A percentile compares a stretch with the other conserved stretches of the same genome.
Conservation (phyloP, 2,113 vertebrate genomes). For the Salvelinus namaycush region DNA sequence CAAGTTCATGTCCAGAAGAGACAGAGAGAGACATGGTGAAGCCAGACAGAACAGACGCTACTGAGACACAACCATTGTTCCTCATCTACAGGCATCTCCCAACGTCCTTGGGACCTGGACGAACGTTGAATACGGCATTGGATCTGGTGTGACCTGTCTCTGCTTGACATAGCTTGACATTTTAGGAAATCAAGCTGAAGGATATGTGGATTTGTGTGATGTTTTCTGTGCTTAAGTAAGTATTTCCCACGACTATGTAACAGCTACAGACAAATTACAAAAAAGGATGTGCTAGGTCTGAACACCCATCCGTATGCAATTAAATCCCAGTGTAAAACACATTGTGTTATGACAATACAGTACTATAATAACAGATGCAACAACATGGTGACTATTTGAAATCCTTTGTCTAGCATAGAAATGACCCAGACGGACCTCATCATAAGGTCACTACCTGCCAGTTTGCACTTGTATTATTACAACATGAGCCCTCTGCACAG, state of each 20-base stretch:
- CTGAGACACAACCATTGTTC: slow-evolving; percentile 63
- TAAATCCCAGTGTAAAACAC: not conserved
- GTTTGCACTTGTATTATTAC: slow-evolving; percentile 16
- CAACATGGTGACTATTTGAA: slow-evolving; percentile 27
- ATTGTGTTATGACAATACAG: too few species aligned
- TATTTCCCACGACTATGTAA: too few species aligned
- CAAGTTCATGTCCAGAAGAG: slow-evolving; percentile 74
- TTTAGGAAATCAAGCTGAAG: too few species aligned
- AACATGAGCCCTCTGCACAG: slow-evolving; percentile 1
- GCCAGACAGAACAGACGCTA: slow-evolving; percentile 14
- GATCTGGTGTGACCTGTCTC: too few species aligned
- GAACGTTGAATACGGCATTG: too few species aligned
- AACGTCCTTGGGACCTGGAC: too few species aligned
- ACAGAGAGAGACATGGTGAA: slow-evolving; percentile 34
- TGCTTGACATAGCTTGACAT: too few species aligned
- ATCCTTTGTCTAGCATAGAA: slow-evolving; percentile 43
- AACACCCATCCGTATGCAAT: not conserved
- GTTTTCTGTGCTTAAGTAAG: too few species aligned
- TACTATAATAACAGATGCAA: slow-evolving; percentile 28
- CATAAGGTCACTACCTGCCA: slow-evolving; percentile 40
- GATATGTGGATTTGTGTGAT: too few species aligned
- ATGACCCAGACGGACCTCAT: slow-evolving; percentile 31
- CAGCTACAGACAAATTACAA: too few species aligned
- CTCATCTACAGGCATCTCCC: slow-evolving; percentile 52
- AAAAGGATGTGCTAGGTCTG: too few species aligned